These are phyloP conservation scores for Proteles cristata DNA, from an alignment of 2,113 vertebrate species.

Conservation along the genomic window DNA sequence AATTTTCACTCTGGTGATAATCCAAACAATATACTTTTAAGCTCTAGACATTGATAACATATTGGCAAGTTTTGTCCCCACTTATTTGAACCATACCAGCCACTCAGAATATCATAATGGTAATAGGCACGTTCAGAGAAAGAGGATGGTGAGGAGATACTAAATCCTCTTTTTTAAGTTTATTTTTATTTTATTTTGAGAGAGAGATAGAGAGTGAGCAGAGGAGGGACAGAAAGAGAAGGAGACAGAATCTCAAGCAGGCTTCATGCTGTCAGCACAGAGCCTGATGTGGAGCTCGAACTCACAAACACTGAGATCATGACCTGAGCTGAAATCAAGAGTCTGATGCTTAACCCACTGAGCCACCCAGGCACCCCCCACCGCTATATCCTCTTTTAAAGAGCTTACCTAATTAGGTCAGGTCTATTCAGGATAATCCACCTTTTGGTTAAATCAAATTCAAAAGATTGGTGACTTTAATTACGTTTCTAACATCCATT, in stretches of 20 bases:
- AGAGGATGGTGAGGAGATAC: background rate
- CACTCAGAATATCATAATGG: conserved; percentile 43
- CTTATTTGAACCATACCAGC: background rate
- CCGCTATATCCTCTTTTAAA: background rate
- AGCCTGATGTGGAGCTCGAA: too few species aligned
- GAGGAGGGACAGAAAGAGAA: too few species aligned
- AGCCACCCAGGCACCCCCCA: too few species aligned
- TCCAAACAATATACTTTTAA: conserved; percentile 72
- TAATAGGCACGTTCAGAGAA: conserved; percentile 30
- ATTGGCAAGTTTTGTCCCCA: conserved; percentile 65
- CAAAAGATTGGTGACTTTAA: background rate
- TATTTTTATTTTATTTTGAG: too few species aligned
- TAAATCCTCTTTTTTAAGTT: background rate
- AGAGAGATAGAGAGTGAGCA: too few species aligned
- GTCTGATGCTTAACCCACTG: too few species aligned
- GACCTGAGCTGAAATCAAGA: too few species aligned
- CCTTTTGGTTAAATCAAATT: background rate
- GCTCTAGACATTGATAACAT: conserved; percentile 70
- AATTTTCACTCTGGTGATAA: conserved; percentile 69
- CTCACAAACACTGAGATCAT: too few species aligned
- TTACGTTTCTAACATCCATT: background rate
- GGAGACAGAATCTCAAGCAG: too few species aligned
- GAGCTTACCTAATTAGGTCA: background rate
- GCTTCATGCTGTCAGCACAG: too few species aligned
- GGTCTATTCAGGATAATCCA: background rate